phyloP scores from a whole-genome alignment of 2,888 invertebrate species.

The Quadriops clusia region DNA sequence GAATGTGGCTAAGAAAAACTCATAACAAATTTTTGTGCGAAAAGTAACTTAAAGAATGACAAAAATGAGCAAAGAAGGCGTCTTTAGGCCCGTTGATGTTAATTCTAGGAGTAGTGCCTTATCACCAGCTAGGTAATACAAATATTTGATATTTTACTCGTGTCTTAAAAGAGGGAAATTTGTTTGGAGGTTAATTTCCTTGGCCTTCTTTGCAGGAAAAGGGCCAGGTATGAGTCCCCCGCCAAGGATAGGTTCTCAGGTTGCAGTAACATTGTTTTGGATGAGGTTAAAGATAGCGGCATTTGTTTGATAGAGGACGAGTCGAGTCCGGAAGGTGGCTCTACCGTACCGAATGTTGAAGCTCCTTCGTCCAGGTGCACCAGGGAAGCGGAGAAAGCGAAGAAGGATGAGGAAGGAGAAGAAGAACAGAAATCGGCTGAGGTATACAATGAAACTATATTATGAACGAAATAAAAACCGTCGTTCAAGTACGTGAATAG shows the following conservation, averaged over 20 bases:
- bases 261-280: conserved; percentile 34
- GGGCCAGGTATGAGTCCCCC: conserved; percentile 27
- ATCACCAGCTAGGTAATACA: conserved; percentile 28
- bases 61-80: conserved; percentile 20
- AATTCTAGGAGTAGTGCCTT: conserved; percentile 22
- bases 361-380: background rate
- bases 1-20: no score
- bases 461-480: conserved; percentile 13
- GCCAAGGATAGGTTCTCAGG: conserved; percentile 26
- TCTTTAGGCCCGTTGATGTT: conserved; percentile 25
- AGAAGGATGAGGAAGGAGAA: background rate
- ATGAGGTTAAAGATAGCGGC: conserved; percentile 47
- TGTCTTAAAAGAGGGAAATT: no score
- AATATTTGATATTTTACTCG: background rate
- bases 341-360: conserved; percentile 12
- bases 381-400: no score
- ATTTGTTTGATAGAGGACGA: conserved; percentile 42
- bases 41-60: background rate
- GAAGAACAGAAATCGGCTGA: background rate
- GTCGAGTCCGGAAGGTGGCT: conserved; percentile 22
- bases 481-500: conserved; percentile 8
- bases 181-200: conserved; percentile 4
- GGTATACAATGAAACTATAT: background rate
- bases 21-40: conserved; percentile 1
- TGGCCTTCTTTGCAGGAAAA: conserved; percentile 25